These are phyloP conservation scores for Brenthis ino DNA, from an alignment of 2,888 invertebrate genomes.

Conservation along the genomic window DNA sequence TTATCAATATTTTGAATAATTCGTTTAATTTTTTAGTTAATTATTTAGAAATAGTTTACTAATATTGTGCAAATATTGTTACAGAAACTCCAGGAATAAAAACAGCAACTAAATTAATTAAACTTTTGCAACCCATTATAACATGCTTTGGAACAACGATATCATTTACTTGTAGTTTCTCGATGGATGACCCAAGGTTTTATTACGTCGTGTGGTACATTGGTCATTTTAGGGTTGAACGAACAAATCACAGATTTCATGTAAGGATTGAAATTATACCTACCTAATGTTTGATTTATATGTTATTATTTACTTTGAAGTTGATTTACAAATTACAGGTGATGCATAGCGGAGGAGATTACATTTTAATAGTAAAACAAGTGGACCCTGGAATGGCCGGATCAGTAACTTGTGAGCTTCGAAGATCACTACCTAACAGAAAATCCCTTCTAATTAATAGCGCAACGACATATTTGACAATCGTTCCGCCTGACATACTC, in stretches of 20 bases:
- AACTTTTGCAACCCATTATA: constrained; percentile 42
- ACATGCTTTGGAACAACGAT: constrained; percentile 46
- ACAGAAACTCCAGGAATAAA: constrained; percentile 27
- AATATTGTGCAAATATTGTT: constrained; percentile 17
- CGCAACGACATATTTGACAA: constrained; percentile 35
- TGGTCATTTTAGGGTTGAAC: constrained; percentile 46
- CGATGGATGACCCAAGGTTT: constrained; percentile 39
- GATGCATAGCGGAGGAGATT: constrained; percentile 43
- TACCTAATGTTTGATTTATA: background rate
- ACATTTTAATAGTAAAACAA: constrained; percentile 45
- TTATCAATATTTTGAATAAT: too few relatives aligned
- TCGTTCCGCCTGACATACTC: constrained; percentile 37
- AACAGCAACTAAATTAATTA: constrained; percentile 34
- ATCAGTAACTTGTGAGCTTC: constrained; percentile 46
- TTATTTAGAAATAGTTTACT: background rate
- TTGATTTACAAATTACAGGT: constrained; percentile 39
- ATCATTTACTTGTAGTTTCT: constrained; percentile 45
- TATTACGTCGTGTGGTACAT: constrained; percentile 50
- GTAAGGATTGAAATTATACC: constrained; percentile 40
- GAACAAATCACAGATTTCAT: constrained; percentile 48
- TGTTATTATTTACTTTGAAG: background rate
- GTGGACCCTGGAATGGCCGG: constrained; percentile 49
- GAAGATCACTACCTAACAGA: constrained; percentile 38
- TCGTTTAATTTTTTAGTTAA: too few relatives aligned
- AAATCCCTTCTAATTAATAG: constrained; percentile 40